Conservation (phyloP, 2,888 invertebrate genomes). For the Reticulitermes lucifugus region DNA sequence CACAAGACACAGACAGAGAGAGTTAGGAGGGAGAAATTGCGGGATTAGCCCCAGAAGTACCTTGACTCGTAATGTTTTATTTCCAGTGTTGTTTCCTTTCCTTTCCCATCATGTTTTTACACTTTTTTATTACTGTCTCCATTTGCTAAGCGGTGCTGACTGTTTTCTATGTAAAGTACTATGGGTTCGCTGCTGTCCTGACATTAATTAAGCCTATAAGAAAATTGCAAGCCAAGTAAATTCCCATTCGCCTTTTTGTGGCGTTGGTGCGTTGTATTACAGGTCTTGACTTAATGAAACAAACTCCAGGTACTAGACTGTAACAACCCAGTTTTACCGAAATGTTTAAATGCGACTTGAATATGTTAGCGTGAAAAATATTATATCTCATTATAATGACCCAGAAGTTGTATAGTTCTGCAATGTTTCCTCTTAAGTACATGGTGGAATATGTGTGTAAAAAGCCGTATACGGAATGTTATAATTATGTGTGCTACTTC, state of each 20-base stretch:
- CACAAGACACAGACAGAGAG: background rate
- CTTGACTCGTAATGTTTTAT: background rate
- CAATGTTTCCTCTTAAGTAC: background rate
- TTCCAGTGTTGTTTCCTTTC: background rate
- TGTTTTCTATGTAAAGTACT: background rate
- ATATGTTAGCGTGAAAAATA: background rate
- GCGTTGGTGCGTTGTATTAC: background rate
- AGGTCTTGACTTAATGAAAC: background rate
- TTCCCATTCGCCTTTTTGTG: background rate
- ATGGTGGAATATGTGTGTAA: background rate
- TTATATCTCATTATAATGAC: background rate
- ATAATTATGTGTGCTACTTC: background rate
- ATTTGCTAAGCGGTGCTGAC: background rate
- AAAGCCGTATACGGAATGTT: background rate
- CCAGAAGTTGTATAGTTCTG: background rate
- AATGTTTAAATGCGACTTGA: background rate
- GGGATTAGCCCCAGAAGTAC: background rate
- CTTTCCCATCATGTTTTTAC: background rate
- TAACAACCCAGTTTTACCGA: background rate
- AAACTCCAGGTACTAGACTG: constrained; percentile 5
- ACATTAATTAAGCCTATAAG: background rate
- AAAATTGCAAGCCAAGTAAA: background rate
- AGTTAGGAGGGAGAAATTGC: background rate
- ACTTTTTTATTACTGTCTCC: background rate
- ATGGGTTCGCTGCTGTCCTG: background rate